Evolutionary conservation across 2,113 vertebrate genomes (phyloP).

Genomic region (Litocranius walleri): DNA sequence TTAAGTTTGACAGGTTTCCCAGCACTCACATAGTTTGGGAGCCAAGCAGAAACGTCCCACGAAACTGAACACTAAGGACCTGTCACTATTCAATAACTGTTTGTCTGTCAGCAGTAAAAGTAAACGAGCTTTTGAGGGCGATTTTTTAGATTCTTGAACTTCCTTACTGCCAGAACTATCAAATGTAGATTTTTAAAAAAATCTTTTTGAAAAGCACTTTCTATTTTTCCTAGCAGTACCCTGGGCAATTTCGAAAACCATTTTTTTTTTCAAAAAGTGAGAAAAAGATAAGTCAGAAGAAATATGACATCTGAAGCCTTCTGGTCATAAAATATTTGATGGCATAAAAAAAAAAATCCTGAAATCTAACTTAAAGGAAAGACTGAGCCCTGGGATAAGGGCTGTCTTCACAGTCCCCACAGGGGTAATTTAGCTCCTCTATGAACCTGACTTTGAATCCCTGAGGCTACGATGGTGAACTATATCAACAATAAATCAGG

Average conservation of each 20-base stretch:
- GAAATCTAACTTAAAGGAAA: background rate
- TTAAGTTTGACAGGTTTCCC: conserved; percentile 72
- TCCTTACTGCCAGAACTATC: conserved; percentile 14
- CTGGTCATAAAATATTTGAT: background rate
- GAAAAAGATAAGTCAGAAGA: background rate
- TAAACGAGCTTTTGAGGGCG: conserved; percentile 31
- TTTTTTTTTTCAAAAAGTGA: background rate
- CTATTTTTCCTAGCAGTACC: background rate
- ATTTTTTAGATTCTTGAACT: conserved; percentile 58
- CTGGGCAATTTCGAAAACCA: background rate
- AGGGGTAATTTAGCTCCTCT: background rate
- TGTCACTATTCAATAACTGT: background rate
- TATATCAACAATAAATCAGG: background rate
- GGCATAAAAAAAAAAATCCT: background rate
- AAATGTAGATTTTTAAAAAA: background rate
- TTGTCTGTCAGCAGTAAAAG: conserved; percentile 39
- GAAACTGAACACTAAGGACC: conserved; percentile 22
- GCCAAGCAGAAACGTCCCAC: conserved; percentile 51
- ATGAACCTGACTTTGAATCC: background rate
- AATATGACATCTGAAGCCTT: background rate
- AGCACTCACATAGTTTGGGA: conserved; percentile 45
- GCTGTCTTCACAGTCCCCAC: background rate
- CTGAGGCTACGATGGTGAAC: background rate
- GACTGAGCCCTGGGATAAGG: background rate
- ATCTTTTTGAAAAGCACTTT: background rate